These are phyloP conservation scores for Malthinus flaveolus DNA, from an alignment of 2,888 invertebrate genomes.

Conservation along the genomic window DNA sequence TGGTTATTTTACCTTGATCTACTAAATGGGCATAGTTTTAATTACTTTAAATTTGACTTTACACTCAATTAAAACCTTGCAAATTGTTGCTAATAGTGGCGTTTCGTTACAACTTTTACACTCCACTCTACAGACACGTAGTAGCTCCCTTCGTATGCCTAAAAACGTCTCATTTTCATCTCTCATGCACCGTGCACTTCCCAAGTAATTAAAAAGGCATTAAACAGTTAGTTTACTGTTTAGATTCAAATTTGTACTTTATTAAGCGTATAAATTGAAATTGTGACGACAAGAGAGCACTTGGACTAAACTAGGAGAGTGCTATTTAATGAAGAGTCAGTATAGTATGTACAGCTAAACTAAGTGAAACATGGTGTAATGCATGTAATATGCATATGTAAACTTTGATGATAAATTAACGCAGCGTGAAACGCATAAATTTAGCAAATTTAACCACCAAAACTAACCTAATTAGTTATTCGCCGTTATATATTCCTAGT, in stretches of 20 bases:
- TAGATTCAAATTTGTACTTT: constrained; percentile 1
- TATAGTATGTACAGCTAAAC: constrained; percentile 5
- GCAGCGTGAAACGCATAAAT: constrained; percentile 36
- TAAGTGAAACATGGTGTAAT: constrained; percentile 12
- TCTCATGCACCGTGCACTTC: too few relatives aligned
- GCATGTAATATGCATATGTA: constrained; percentile 24
- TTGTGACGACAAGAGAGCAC: constrained; percentile 2
- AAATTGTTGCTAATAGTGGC: too few relatives aligned
- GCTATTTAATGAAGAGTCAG: constrained; percentile 3
- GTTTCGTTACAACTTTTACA: too few relatives aligned
- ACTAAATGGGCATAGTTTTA: too few relatives aligned
- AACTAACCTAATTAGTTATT: constrained; percentile 38
- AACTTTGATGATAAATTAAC: constrained; percentile 28
- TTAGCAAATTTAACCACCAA: constrained; percentile 34
- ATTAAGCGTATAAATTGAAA: constrained; percentile 6
- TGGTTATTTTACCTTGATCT: too few relatives aligned
- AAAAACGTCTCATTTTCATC: too few relatives aligned
- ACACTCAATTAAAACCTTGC: too few relatives aligned
- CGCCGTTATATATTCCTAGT: constrained; percentile 22
- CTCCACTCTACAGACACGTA: too few relatives aligned
- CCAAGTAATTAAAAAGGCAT: too few relatives aligned
- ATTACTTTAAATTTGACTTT: neutral
- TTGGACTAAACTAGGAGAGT: neutral
- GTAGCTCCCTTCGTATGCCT: too few relatives aligned
- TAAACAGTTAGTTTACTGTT: neutral